Evolutionary conservation across 92 coral and sea anemone species (phyloP).

Genomic region (Zoanthus sansibaricus): DNA sequence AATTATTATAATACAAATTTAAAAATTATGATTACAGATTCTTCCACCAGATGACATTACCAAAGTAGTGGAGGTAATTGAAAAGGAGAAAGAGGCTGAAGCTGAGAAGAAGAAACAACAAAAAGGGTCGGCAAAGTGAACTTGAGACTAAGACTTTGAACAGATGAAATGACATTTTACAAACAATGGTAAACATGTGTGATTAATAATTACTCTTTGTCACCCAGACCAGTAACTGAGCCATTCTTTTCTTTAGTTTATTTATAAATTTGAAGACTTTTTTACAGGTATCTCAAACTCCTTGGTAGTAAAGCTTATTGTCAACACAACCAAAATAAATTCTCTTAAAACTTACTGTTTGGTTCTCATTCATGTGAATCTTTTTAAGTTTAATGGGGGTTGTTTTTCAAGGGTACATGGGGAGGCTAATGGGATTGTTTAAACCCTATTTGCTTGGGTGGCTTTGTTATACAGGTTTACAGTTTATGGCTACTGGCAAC

Average conservation of each 20-base stretch:
- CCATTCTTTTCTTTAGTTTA: background rate
- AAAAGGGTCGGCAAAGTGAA: conserved; percentile 83
- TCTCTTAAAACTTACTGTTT: too few relatives aligned
- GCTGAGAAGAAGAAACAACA: conserved; percentile 96
- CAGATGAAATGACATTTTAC: background rate
- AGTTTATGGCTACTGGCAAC: too few relatives aligned
- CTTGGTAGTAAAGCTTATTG: too few relatives aligned
- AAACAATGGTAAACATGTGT: background rate
- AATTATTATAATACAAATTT: background rate
- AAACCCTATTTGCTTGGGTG: too few relatives aligned
- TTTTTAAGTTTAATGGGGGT: too few relatives aligned
- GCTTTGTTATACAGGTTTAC: too few relatives aligned
- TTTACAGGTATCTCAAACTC: too few relatives aligned
- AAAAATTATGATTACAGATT: conserved; percentile 55
- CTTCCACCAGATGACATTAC: conserved; percentile 93
- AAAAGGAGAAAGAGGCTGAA: conserved; percentile 98
- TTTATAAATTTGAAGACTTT: conserved; percentile 7
- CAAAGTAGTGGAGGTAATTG: conserved; percentile 89
- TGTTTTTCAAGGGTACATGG: too few relatives aligned
- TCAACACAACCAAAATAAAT: too few relatives aligned
- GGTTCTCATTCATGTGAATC: too few relatives aligned
- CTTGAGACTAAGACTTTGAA: background rate
- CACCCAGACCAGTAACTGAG: too few relatives aligned
- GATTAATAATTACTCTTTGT: background rate
- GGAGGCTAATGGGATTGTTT: too few relatives aligned